Evolutionary conservation across 2,888 invertebrate genomes (phyloP).

Genomic region (Brachyptera risi): DNA sequence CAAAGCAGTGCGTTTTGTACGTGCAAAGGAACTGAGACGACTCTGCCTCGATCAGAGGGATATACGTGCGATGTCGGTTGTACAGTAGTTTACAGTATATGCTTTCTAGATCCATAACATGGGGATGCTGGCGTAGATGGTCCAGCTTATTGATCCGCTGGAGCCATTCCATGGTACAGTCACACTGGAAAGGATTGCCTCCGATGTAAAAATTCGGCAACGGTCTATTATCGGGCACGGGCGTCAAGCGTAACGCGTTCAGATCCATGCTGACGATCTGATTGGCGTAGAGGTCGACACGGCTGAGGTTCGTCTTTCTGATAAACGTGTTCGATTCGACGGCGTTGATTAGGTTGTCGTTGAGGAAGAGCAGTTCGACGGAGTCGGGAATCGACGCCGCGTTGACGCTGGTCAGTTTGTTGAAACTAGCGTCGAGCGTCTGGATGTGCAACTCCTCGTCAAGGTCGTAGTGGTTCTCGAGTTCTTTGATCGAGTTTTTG

Average conservation of each 20-base stretch:
- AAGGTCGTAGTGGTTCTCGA: conserved; percentile 69
- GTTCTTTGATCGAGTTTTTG: conserved; percentile 74
- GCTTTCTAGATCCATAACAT: conserved; percentile 84
- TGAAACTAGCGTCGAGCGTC: conserved; percentile 87
- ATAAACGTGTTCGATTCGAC: conserved; percentile 88
- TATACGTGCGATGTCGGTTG: conserved; percentile 76
- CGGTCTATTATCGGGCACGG: conserved; percentile 68
- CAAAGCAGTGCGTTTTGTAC: conserved; percentile 90
- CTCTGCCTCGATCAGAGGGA: conserved; percentile 82
- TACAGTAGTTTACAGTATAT: conserved; percentile 85
- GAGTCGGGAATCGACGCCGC: conserved; percentile 76
- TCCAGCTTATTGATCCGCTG: conserved; percentile 84
- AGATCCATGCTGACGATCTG: conserved; percentile 86
- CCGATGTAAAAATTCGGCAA: conserved; percentile 90
- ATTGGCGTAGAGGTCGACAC: conserved; percentile 90
- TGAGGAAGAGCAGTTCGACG: conserved; percentile 79
- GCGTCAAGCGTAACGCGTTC: conserved; percentile 77
- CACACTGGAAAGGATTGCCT: conserved; percentile 91
- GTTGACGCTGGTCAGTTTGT: conserved; percentile 74
- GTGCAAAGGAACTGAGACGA: conserved; percentile 88
- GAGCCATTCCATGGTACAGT: conserved; percentile 94
- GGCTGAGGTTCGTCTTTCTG: conserved; percentile 81
- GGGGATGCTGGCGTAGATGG: conserved; percentile 80
- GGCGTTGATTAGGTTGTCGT: conserved; percentile 80
- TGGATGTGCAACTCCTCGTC: conserved; percentile 70